Evolutionary conservation across 2,113 vertebrate genomes (phyloP), one percentile per base, ranked within the genome.

Genomic region (Cottus gobio): DNA sequence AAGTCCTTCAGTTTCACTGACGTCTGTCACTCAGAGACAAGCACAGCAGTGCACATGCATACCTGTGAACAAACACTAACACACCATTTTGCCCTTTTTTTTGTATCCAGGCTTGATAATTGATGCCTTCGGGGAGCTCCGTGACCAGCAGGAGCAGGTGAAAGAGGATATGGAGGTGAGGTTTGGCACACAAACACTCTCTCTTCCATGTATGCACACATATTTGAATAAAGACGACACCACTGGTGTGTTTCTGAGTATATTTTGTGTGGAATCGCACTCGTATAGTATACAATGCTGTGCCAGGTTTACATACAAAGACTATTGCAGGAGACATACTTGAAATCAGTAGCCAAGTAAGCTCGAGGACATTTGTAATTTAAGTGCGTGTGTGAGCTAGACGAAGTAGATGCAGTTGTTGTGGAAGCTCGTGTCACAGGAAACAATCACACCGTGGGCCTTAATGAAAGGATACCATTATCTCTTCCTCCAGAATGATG

Each of bases 111-210:
- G 93, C 22, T 87, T 94, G 85, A 94, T 94, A 61, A 94, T 94
- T 81, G 93, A 94, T 87, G 88, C 93, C 63, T 94, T 94, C 61
- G 93, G 93, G 7, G 93, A 94, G 76, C 91, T 94, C 42, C 92
- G 93, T 75, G 93, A 94, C 83, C 93, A 94, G 65, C 93, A 94
- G 79, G 93, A 94, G 80, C 93, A 94, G 75, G 93, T 94, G 80
- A 94, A 94, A 61, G 89, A 93, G 57, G 93, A 94, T 69, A 94
- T 94, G 93, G 93, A 93, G 91, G 93, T 92, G 66, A 83, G 83
- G 50, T 67, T 18, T 54, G 26, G 37, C 20, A 6, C 31, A 34
- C 2, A 63, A 18, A 73, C 4, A 66, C 36, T 2, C 4, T 37
- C 12, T 60, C 31, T 56, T 24, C 3, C 24, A 24, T 24, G 16